Conservation (phyloP, 2,888 invertebrate species). For the Tethea ocularis region DNA sequence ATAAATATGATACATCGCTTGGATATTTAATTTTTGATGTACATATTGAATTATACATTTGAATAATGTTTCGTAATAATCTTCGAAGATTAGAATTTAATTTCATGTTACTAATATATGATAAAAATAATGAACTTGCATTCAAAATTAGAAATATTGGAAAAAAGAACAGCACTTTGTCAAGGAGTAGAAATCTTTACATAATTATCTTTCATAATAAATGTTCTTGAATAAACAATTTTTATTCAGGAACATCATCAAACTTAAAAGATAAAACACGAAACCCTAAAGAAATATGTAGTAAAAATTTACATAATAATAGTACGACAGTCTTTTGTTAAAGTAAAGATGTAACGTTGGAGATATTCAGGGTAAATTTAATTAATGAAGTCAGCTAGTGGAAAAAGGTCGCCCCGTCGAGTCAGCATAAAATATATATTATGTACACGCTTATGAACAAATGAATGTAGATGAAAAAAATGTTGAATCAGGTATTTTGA, state of each 20-base stretch:
- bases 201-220: no score
- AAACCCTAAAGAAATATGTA: conserved; percentile 31
- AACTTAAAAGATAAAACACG: conserved; percentile 22
- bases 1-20: not conserved
- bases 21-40: not conserved
- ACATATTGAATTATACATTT: not conserved
- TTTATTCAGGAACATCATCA: conserved; percentile 22
- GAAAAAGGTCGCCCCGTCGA: conserved; percentile 30
- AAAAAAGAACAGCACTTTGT: no score
- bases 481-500: no score
- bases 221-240: no score
- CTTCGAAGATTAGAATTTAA: no score
- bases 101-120: no score
- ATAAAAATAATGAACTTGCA: no score
- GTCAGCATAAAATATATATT: conserved; percentile 18
- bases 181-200: no score
- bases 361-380: conserved; percentile 35
- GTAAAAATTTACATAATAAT: conserved; percentile 45
- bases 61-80: no score
- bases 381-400: conserved; percentile 45
- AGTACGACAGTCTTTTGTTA: conserved; percentile 33
- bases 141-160: no score
- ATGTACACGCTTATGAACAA: conserved; percentile 9
- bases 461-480: not conserved
- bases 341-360: conserved; percentile 17